phyloP scores from a whole-genome alignment of 2,113 vertebrate genomes.

The Oryctolagus cuniculus region DNA sequence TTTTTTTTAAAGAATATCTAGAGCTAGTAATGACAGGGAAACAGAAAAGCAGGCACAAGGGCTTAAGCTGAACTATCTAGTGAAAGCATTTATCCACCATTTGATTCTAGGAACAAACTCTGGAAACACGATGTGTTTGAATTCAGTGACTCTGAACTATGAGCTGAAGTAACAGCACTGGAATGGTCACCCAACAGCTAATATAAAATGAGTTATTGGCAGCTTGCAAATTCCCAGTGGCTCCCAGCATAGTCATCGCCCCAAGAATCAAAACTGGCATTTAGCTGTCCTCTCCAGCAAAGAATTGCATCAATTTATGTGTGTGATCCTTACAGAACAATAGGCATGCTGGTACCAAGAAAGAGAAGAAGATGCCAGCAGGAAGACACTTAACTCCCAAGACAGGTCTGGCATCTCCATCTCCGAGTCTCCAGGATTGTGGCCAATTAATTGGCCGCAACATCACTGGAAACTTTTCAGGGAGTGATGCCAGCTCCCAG shows the following conservation, averaged over 20 bases:
- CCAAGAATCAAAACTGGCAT: slow-evolving; percentile 27
- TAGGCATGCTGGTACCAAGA: slow-evolving; percentile 1
- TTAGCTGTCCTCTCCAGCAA: slow-evolving; percentile 47
- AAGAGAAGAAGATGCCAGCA: slow-evolving; percentile 40
- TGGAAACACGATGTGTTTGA: slow-evolving; percentile 39
- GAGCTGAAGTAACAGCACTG: slow-evolving; percentile 8
- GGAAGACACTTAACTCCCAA: slow-evolving; percentile 43
- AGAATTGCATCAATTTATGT: slow-evolving; percentile 1
- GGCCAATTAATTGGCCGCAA: not conserved
- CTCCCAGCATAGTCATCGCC: not conserved
- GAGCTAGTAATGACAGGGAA: slow-evolving; percentile 27
- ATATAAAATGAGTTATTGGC: slow-evolving; percentile 35
- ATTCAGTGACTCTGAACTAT: slow-evolving; percentile 17
- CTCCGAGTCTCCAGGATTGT: not conserved
- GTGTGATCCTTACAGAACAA: not conserved
- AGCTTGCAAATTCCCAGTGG: slow-evolving; percentile 47
- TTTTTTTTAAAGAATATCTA: not conserved
- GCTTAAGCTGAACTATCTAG: slow-evolving; percentile 58
- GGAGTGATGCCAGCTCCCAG: slow-evolving; percentile 35
- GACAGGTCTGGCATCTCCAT: not conserved
- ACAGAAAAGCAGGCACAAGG: slow-evolving; percentile 24
- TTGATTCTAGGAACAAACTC: slow-evolving; percentile 57
- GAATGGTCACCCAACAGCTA: slow-evolving; percentile 31
- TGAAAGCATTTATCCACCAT: not conserved
- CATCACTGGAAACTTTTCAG: slow-evolving; percentile 43